phyloP scores from a whole-genome alignment of 2,113 vertebrate genomes.

The Tetrao urogallus region DNA sequence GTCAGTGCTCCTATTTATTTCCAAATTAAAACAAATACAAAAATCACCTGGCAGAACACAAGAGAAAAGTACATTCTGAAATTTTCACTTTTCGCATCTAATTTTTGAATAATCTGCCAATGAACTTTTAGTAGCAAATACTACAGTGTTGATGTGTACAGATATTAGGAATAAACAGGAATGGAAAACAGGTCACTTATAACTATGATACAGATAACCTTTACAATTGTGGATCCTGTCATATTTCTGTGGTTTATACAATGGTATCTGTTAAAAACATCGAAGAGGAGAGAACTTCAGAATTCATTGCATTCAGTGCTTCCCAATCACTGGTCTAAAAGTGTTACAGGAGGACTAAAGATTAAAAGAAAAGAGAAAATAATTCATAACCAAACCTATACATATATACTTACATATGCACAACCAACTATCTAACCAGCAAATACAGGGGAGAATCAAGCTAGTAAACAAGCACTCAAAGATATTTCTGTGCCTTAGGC shows the following conservation, averaged over 20 bases:
- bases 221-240: background rate
- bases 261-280: background rate
- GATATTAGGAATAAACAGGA: background rate
- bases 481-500: background rate
- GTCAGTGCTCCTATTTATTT: background rate
- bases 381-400: background rate
- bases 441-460: background rate
- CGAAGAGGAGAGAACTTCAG: background rate
- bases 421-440: background rate
- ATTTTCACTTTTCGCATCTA: background rate
- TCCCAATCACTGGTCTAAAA: background rate
- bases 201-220: background rate
- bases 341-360: background rate
- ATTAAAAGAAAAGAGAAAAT: background rate
- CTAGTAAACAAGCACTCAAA: background rate
- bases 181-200: background rate
- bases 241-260: background rate
- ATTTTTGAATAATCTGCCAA: background rate
- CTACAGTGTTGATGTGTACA: rapidly evolving
- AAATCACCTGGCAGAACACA: background rate
- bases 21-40: background rate
- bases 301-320: background rate
- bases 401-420: background rate
- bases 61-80: background rate
- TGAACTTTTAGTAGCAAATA: background rate